These are phyloP conservation scores for Xanthia togata DNA, from an alignment of 2,888 invertebrate genomes.

Conservation along the genomic window DNA sequence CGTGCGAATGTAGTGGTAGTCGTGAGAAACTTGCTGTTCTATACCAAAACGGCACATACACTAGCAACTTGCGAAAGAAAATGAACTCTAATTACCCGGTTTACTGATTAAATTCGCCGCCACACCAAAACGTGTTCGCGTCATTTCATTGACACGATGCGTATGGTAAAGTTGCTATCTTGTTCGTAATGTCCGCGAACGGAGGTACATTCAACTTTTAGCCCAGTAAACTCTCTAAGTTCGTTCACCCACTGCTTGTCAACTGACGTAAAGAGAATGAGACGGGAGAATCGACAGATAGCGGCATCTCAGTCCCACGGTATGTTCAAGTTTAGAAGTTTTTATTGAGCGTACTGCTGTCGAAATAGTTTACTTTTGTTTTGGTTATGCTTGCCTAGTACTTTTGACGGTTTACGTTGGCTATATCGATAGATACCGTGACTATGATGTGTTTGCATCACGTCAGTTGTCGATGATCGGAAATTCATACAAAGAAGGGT, in stretches of 20 bases:
- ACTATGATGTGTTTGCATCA: constrained; percentile 73
- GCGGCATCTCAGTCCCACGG: constrained; percentile 79
- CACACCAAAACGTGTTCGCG: constrained; percentile 78
- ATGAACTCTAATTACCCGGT: constrained; percentile 70
- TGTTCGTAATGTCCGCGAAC: constrained; percentile 91
- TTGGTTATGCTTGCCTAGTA: constrained; percentile 86
- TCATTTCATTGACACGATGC: constrained; percentile 69
- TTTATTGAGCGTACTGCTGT: constrained; percentile 86
- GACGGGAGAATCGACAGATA: constrained; percentile 79
- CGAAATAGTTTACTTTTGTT: constrained; percentile 87
- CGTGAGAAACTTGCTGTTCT: constrained; percentile 88
- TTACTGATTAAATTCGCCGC: constrained; percentile 67
- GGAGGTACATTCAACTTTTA: constrained; percentile 91
- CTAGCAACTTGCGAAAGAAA: constrained; percentile 67
- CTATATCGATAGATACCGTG: constrained; percentile 87
- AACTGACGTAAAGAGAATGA: constrained; percentile 88
- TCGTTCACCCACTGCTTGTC: constrained; percentile 91
- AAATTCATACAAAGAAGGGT: constrained; percentile 26
- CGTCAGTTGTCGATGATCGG: constrained; percentile 64
- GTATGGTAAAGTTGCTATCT: constrained; percentile 90
- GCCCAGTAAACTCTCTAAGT: constrained; percentile 90
- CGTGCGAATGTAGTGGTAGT: constrained; percentile 85
- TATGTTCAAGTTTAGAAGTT: constrained; percentile 87
- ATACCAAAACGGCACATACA: constrained; percentile 74
- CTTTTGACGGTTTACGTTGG: constrained; percentile 87